Conservation (phyloP, 2,113 vertebrate genomes). For the Phaethornis superciliosus region DNA sequence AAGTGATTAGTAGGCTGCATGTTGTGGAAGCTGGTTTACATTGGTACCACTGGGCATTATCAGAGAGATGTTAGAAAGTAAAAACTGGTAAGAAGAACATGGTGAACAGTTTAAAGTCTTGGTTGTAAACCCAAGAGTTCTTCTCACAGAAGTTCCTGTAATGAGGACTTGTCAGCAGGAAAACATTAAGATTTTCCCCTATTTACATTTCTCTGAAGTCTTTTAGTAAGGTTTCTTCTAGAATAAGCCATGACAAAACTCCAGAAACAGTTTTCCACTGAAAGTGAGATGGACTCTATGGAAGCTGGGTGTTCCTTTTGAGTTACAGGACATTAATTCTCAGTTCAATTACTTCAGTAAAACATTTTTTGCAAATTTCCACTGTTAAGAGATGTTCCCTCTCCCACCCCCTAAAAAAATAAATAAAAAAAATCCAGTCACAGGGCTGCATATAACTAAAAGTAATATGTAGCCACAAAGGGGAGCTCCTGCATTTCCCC, state of each 20-base stretch:
- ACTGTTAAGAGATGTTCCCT: background rate
- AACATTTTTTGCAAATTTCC: background rate
- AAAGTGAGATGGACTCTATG: fast-evolving
- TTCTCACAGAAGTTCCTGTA: background rate
- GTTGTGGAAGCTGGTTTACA: background rate
- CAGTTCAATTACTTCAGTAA: background rate
- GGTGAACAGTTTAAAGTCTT: background rate
- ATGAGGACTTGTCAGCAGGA: background rate
- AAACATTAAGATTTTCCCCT: background rate
- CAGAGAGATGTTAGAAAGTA: background rate
- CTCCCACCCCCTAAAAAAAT: too few relatives aligned
- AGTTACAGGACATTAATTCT: background rate
- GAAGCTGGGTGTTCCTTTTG: background rate
- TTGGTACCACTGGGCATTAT: background rate
- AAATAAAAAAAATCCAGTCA: background rate
- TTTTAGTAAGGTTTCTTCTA: background rate
- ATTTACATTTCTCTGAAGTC: background rate
- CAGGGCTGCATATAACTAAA: background rate
- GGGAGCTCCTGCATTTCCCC: background rate
- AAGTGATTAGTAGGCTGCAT: background rate
- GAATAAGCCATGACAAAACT: fast-evolving
- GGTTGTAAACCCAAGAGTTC: background rate
- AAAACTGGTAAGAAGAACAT: background rate
- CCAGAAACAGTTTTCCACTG: background rate
- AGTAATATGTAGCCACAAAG: fast-evolving